A percentile compares a stretch with the other conserved stretches of the same genome.
These are phyloP conservation scores for Gadopsis marmoratus DNA, from an alignment of 2,797 vertebrate genomes.

Conservation along the genomic window DNA sequence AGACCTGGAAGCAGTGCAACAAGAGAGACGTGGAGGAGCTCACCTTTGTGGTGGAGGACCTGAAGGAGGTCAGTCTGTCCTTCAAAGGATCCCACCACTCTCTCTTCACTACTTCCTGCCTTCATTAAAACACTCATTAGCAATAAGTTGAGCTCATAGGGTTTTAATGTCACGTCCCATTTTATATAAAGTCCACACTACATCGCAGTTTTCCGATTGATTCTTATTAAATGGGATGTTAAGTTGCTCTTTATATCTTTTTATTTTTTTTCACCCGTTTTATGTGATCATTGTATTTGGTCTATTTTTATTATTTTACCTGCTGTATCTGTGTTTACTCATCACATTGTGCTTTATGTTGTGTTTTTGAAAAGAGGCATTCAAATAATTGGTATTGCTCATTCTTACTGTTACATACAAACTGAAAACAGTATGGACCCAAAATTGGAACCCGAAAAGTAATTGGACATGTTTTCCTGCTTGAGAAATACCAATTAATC, in stretches of 20 bases:
- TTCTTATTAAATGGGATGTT: background rate
- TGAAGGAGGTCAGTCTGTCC: slow-evolving; percentile 85
- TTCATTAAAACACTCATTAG: background rate
- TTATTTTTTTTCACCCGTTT: background rate
- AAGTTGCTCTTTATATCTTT: background rate
- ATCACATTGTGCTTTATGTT: background rate
- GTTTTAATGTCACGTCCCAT: background rate
- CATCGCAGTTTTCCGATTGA: no score
- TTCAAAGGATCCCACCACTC: background rate
- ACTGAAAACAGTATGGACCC: background rate
- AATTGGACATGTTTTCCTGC: background rate
- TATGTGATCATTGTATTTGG: background rate
- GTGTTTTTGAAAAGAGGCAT: no score
- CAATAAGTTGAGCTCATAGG: background rate
- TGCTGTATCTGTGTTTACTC: background rate
- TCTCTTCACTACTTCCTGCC: background rate
- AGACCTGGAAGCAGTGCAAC: slow-evolving; percentile 98
- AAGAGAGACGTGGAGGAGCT: slow-evolving; percentile 96
- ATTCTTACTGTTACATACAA: background rate
- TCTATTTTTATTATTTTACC: background rate
- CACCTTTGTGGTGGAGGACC: slow-evolving; percentile 94
- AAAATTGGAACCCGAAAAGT: background rate
- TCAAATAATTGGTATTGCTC: background rate
- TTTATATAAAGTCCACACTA: background rate
- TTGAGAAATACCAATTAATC: background rate